A percentile compares a stretch with the other conserved stretches of the same genome.
Evolutionary conservation across 2,797 vertebrate genomes (phyloP).

Genomic region (Stomatorhinus walkeri): DNA sequence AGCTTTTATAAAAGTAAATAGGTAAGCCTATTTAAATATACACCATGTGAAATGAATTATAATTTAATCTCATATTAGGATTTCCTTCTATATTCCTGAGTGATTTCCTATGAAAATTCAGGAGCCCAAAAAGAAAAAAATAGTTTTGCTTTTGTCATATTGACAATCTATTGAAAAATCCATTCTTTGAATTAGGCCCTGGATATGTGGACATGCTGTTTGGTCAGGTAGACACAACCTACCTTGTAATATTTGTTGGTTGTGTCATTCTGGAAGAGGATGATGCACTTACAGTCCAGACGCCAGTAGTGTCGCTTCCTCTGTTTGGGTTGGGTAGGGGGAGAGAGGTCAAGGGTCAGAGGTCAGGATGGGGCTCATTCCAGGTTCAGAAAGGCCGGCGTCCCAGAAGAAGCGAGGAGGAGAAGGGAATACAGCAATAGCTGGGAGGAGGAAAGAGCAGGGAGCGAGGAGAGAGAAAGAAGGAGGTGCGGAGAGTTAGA

Average conservation of each 20-base stretch:
- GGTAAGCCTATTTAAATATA: background rate
- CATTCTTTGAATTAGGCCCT: background rate
- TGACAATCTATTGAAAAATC: background rate
- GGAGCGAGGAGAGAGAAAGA: background rate
- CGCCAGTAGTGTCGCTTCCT: constrained; percentile 88
- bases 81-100: background rate
- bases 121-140: background rate
- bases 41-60: background rate
- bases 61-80: background rate
- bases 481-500: background rate
- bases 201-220: background rate
- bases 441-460: constrained; percentile 12
- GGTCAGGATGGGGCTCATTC: constrained; percentile 36
- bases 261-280: constrained; percentile 85
- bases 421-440: constrained; percentile 22
- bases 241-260: constrained; percentile 89
- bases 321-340: constrained; percentile 49
- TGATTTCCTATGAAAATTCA: background rate
- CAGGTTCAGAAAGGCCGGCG: constrained; percentile 25
- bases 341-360: constrained; percentile 39
- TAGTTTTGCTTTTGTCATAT: background rate
- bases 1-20: background rate
- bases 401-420: constrained; percentile 32
- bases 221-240: background rate
- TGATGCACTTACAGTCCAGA: constrained; percentile 85